phyloP scores from a whole-genome alignment of 2,113 vertebrate species.

The Rattus norvegicus region DNA sequence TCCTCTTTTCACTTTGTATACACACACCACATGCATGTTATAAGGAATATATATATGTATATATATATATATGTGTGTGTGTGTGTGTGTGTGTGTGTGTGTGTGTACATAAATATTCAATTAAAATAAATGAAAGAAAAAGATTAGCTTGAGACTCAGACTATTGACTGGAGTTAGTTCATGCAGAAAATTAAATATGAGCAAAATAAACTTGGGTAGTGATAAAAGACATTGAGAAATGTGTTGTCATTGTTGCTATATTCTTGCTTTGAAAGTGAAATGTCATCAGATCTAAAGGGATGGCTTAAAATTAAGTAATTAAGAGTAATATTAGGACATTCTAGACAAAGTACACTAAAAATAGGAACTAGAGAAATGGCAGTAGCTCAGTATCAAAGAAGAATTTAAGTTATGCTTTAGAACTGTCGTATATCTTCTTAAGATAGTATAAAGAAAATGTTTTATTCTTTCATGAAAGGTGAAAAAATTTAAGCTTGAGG shows the following conservation, averaged over 20 bases:
- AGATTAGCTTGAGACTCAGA: background rate
- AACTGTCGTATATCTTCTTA: background rate
- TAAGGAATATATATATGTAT: background rate
- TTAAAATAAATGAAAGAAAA: background rate
- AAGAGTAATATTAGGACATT: background rate
- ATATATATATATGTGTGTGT: background rate
- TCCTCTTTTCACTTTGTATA: background rate
- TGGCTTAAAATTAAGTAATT: background rate
- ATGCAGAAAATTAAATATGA: slow-evolving; percentile 46
- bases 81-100: background rate
- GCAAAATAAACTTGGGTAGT: background rate
- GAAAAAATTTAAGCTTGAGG: background rate
- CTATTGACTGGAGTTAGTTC: background rate
- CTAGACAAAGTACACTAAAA: background rate
- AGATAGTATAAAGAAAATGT: background rate
- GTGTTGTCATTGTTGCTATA: background rate
- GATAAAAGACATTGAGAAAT: background rate
- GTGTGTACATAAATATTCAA: background rate
- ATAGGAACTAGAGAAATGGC: background rate
- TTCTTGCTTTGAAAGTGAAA: background rate
- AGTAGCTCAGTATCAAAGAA: background rate
- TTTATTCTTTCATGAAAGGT: background rate
- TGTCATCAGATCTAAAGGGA: background rate
- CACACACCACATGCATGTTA: background rate
- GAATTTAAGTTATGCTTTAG: background rate